Conservation (phyloP, 2,888 invertebrate genomes). For the Tipula unca region DNA sequence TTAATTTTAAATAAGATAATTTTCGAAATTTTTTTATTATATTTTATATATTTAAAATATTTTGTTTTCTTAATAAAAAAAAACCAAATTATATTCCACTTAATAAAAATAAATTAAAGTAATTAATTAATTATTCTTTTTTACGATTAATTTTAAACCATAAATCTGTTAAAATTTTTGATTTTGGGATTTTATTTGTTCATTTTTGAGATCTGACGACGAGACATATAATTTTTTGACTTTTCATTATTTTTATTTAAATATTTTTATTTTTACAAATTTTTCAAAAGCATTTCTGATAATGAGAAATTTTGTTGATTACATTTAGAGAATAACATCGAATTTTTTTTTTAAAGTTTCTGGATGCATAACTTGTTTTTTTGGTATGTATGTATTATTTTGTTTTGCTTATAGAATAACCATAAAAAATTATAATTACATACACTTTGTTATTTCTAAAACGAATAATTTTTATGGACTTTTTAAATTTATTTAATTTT, state of each 20-base stretch:
- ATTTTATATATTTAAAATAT: background rate
- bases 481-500: background rate
- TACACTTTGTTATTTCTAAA: background rate
- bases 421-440: background rate
- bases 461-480: background rate
- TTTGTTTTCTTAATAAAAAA: background rate
- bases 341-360: background rate
- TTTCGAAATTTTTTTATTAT: conserved; percentile 1
- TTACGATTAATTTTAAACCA: background rate
- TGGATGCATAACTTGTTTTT: background rate
- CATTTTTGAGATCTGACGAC: background rate
- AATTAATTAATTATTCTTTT: background rate
- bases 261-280: conserved; percentile 17
- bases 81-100: background rate
- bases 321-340: conserved; percentile 18
- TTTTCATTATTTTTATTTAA: background rate
- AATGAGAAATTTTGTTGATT: background rate
- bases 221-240: conserved; percentile 15
- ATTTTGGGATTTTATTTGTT: background rate
- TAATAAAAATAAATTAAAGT: background rate
- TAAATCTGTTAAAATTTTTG: background rate
- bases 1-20: background rate
- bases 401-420: background rate
- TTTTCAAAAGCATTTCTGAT: background rate
- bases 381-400: background rate